Evolutionary conservation across 2,888 invertebrate genomes (phyloP), one percentile per base, ranked within the genome.

Genomic region (Bombyx huttoni): DNA sequence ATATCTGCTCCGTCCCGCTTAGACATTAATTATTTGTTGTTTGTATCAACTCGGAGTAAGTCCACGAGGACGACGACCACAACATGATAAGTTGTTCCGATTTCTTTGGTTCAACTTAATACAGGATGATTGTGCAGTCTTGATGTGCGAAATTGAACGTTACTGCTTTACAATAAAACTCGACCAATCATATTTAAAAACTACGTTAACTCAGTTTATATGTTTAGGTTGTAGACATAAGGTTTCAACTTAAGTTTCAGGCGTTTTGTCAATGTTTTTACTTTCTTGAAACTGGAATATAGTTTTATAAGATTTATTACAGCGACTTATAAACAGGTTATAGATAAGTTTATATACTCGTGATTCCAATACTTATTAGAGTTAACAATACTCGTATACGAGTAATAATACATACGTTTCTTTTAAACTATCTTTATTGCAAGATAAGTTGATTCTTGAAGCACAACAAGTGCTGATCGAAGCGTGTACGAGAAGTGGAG

Each of bases 81-180:
- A 49, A 58, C 58, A 70, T 70, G 68, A 70, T 67, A 70, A 70
- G 69, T 70, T 60, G 68, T 56, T 54, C 54, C 62, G 54, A 64
- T 70, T 69, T 69, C 69, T 69, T 70, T 61, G 57, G 59, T 59
- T 55, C 55, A 50, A 58, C 14, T 55, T 47, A 35, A 53, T 40
- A 40, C 40, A 40, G 40, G 40, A 40, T 10, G 1, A 40, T 1
- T 8, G 40, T 10, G 12, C 9, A 10, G 9, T 40, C 40, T 12
- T 40, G 40, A 40, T 40, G 8, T 12, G 40, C 40, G 40, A 40
- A 40, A 10, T 40, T 40, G 40, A 40, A 6, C 40, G 3, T 7
- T 40, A 40, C 12, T 12, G 12, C 40, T 40, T 10, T 7, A 40
- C 40, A 40, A 40, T 40, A 40, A 40, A 12, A 1, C 40, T 12